Base-by-base conservation (phyloP, 92 coral and sea anemone genomes). In the Pocillopora grandis region DNA sequence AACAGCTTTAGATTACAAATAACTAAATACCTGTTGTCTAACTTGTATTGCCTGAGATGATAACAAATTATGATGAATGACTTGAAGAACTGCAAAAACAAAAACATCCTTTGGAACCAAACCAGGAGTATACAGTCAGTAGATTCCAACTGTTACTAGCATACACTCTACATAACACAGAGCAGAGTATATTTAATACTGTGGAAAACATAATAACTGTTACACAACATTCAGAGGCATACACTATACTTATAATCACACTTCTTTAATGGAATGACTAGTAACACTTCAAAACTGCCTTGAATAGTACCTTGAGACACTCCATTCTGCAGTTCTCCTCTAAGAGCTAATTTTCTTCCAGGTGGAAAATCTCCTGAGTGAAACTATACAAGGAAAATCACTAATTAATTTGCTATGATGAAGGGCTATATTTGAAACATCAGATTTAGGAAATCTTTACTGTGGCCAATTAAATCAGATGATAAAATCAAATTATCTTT, bases 351-450 rank as follows among this genome's bases (percentile, higher is more conserved):
- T 79, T 93, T 90, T 65, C 94, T 84, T 23, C 89, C 85, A 42
- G 91, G 90, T 62, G 79, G 77, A 78, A 95, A 88, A 63, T 96
- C 94, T 75, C 94, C 90, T 63, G 98, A 91, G 75, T 93, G 91
- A 84, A 96, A 94, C 98, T 90, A 37, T 71, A 48, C 56, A 19
- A 75, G 15, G 18, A 19, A 61, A 57, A 12, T 58, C 9, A 20
- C 9, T 19, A 16, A 16, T 16, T 67, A 3, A 33, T 1, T 14
- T 2, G 1, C 20, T 17, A 12, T 20, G 72, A 31, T 20, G 6
- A 3, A 71, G 16, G 55, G 49, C 37, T 9, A 8, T 19, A 63
- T 7, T 12, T 5, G 52, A 42, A 7, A 42, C 52, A 42, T 1
- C 52, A 3, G 52, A 3, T 42, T 42, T 1, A 42, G 8, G 8